phyloP scores from a whole-genome alignment of 2,797 vertebrate species.

The Dendrocincla fuliginosa region DNA sequence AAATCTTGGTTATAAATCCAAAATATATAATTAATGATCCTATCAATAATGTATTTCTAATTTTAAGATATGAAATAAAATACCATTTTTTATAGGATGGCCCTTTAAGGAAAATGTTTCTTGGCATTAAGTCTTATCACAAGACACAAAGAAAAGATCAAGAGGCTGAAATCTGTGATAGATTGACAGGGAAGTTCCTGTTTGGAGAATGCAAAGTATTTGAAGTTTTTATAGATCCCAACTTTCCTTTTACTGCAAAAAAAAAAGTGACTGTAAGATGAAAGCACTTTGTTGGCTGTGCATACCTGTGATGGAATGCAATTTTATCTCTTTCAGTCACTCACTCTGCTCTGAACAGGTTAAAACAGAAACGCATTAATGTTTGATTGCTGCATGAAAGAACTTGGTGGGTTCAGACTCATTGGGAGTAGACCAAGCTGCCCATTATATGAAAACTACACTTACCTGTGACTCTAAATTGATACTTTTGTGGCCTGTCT shows the following conservation, averaged over 20 bases:
- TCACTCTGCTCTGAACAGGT: neutral
- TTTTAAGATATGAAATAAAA: constrained; percentile 65
- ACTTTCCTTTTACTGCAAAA: neutral
- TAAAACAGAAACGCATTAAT: neutral
- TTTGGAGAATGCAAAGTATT: constrained; percentile 31
- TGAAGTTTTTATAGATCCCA: constrained; percentile 21
- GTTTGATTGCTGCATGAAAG: neutral
- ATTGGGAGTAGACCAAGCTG: neutral
- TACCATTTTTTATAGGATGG: neutral
- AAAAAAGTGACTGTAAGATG: neutral
- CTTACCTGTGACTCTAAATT: neutral
- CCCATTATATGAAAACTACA: neutral
- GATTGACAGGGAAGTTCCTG: constrained; percentile 27
- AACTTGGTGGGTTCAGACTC: neutral
- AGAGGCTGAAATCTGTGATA: constrained; percentile 37
- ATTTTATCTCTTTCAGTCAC: neutral
- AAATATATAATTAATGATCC: constrained; percentile 76
- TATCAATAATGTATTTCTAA: constrained; percentile 79
- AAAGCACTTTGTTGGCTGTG: neutral
- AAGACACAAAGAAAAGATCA: neutral
- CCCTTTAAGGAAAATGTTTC: neutral
- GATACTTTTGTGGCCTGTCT: neutral
- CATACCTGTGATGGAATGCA: neutral
- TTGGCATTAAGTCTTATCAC: constrained; percentile 23
- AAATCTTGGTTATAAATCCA: constrained; percentile 45